Evolutionary conservation across 2,113 vertebrate species (phyloP).

Genomic region (Pantherophis guttatus): DNA sequence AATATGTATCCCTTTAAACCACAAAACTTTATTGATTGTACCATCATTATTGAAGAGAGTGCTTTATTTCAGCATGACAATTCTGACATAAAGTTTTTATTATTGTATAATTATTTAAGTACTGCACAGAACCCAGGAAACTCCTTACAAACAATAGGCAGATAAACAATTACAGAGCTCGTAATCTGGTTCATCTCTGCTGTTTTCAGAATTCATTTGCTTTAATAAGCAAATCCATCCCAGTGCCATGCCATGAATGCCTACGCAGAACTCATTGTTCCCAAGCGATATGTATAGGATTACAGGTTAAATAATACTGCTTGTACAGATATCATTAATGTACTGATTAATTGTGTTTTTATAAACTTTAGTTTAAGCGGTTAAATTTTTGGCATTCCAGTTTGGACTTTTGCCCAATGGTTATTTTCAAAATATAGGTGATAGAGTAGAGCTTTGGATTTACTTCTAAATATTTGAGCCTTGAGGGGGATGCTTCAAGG

Average conservation of each 20-base stretch:
- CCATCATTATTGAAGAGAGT: neutral
- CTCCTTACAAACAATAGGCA: neutral
- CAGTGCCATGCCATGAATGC: neutral
- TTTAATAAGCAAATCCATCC: neutral
- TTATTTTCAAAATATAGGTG: neutral
- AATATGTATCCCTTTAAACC: neutral
- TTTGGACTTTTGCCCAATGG: neutral
- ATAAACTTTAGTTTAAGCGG: neutral
- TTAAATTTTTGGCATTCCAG: neutral
- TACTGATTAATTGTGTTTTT: neutral
- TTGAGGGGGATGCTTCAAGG: neutral
- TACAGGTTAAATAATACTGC: neutral
- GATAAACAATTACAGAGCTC: neutral
- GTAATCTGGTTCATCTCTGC: neutral
- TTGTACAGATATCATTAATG: neutral
- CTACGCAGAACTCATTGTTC: neutral
- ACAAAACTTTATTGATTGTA: neutral
- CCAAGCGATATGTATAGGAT: neutral
- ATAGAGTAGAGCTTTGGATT: neutral
- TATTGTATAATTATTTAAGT: neutral
- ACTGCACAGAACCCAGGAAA: neutral
- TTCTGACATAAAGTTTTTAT: neutral
- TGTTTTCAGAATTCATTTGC: neutral
- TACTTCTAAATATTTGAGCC: neutral
- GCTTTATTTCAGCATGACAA: neutral